These are phyloP conservation scores for Melanotaenia duboulayi DNA, from an alignment of 2,113 vertebrate species.

Conservation along the genomic window DNA sequence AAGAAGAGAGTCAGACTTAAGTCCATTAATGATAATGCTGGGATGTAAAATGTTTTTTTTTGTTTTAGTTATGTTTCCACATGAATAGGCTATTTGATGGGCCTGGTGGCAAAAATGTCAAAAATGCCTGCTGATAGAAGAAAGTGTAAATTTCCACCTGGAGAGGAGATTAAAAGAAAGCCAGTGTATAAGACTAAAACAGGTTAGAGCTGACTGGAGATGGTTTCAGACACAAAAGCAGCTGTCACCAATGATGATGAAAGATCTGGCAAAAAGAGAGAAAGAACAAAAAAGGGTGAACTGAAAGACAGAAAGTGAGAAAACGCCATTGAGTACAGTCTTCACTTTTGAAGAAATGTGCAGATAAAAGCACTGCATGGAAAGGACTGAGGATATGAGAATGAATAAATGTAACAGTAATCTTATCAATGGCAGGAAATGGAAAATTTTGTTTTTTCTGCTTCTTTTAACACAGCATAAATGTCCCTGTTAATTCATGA, in stretches of 20 bases:
- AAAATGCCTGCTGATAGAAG: neutral
- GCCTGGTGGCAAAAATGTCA: neutral
- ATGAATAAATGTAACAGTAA: neutral
- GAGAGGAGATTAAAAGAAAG: neutral
- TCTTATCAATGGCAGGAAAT: neutral
- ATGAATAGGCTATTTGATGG: too few species aligned
- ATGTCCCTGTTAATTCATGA: neutral
- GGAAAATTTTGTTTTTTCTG: neutral
- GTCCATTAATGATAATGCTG: too few species aligned
- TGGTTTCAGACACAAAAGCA: conserved; percentile 2
- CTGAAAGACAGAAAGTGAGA: neutral
- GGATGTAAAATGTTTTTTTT: too few species aligned
- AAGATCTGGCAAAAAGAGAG: neutral
- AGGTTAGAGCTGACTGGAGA: too few species aligned
- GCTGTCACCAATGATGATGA: neutral
- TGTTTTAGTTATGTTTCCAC: too few species aligned
- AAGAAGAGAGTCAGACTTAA: too few species aligned
- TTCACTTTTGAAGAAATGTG: neutral
- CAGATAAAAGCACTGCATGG: neutral
- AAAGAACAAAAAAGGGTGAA: neutral
- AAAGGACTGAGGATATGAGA: neutral
- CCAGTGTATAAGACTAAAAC: too few species aligned
- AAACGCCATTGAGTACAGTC: neutral
- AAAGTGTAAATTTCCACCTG: neutral
- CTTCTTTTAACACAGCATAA: neutral